A percentile compares a stretch with the other conserved stretches of the same genome.
These are phyloP conservation scores for Glandiceps talaboti DNA, from an alignment of 53 echinoderm and acorn worm species.

Conservation along the genomic window DNA sequence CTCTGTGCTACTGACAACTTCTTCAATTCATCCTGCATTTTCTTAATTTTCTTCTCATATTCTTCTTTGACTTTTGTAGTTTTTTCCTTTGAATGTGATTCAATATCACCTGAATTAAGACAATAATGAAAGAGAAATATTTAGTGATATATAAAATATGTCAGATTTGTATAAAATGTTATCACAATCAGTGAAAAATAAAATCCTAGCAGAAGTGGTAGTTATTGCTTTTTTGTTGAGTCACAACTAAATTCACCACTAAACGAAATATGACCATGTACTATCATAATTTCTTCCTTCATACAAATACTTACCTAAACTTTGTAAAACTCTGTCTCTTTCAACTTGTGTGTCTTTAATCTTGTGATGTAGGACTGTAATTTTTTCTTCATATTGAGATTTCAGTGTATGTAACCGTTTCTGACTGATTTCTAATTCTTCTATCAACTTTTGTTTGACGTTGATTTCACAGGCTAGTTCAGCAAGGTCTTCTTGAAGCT, in stretches of 20 bases:
- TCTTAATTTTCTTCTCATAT: conserved; percentile 92
- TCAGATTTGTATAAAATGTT: too few relatives aligned
- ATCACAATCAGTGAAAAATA: too few relatives aligned
- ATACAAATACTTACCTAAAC: conserved; percentile 47
- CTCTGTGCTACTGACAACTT: conserved; percentile 57
- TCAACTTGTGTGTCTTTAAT: conserved; percentile 90
- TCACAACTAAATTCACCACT: too few relatives aligned
- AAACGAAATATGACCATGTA: too few relatives aligned
- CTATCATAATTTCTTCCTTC: too few relatives aligned
- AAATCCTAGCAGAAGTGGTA: too few relatives aligned
- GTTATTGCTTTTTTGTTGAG: too few relatives aligned
- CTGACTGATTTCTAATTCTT: conserved; percentile 84
- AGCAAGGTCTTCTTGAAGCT: conserved; percentile 76
- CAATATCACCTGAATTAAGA: background rate
- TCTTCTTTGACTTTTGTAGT: conserved; percentile 87
- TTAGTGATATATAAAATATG: too few relatives aligned
- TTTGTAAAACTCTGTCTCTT: conserved; percentile 66
- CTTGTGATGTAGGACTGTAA: conserved; percentile 42
- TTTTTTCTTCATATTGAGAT: conserved; percentile 83
- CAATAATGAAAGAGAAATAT: too few relatives aligned
- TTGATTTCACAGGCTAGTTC: conserved; percentile 94
- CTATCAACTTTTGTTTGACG: conserved; percentile 87
- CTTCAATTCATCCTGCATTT: conserved; percentile 64
- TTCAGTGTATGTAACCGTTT: conserved; percentile 78
- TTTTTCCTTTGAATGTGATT: conserved; percentile 73